Percentiles rank a stretch among this genome's conserved stretches.
Evolutionary conservation across 2,888 invertebrate genomes (phyloP).

Genomic region (Drosophila pegasa): DNA sequence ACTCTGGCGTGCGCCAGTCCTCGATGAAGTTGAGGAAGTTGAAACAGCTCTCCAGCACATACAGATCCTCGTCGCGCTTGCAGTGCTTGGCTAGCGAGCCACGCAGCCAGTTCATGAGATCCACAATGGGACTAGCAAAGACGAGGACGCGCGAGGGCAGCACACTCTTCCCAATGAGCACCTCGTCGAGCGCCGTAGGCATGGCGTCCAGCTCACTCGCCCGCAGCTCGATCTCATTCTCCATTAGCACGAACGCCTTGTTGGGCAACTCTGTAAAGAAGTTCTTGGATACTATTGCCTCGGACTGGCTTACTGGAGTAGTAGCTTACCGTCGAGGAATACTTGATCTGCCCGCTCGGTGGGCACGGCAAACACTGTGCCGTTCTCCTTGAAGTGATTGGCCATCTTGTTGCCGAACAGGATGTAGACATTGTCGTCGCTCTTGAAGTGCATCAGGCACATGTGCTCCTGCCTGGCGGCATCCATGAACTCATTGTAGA

Average conservation of each 20-base stretch:
- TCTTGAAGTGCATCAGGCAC: slow-evolving; percentile 84
- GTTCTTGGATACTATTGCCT: background rate
- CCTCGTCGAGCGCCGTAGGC: slow-evolving; percentile 74
- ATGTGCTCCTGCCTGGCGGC: slow-evolving; percentile 82
- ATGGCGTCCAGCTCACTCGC: slow-evolving; percentile 78
- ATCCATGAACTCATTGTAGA: slow-evolving; percentile 84
- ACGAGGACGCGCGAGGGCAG: slow-evolving; percentile 81
- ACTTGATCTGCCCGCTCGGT: slow-evolving; percentile 78
- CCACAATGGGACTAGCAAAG: slow-evolving; percentile 80
- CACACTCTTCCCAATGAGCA: slow-evolving; percentile 79
- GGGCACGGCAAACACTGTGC: slow-evolving; percentile 83
- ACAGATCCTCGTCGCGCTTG: slow-evolving; percentile 75
- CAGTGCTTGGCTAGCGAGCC: slow-evolving; percentile 82
- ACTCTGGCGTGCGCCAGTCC: slow-evolving; percentile 81
- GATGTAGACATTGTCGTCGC: slow-evolving; percentile 83
- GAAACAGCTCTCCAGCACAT: slow-evolving; percentile 79
- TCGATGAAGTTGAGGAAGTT: slow-evolving; percentile 82
- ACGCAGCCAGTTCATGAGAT: slow-evolving; percentile 82
- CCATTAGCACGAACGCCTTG: slow-evolving; percentile 82
- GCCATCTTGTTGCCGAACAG: slow-evolving; percentile 83
- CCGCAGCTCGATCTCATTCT: slow-evolving; percentile 82
- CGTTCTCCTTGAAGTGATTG: slow-evolving; percentile 82
- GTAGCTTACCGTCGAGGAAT: slow-evolving; percentile 80
- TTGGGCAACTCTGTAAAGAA: slow-evolving; percentile 82
- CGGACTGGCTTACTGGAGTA: fast-evolving